Percentiles rank a stretch among this genome's conserved stretches.
These are phyloP conservation scores for Drosophila santomea DNA, from an alignment of 1,140 invertebrate genomes.

Conservation along the genomic window DNA sequence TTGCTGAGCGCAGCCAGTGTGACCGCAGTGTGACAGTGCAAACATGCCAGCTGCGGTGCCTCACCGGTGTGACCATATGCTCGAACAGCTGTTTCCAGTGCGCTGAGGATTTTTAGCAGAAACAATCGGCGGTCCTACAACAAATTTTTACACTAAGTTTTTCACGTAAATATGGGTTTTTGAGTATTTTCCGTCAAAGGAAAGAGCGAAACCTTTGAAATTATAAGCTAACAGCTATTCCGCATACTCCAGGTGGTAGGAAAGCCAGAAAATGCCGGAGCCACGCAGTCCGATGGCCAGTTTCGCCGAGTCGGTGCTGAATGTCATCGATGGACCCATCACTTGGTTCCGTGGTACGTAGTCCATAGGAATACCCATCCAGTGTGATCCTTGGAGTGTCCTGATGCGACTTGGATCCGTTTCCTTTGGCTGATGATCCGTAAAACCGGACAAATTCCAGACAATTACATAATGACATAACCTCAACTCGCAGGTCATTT, in stretches of 20 bases:
- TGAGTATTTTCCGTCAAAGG: neutral
- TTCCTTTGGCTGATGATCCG: too few species aligned
- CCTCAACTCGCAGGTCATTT: conserved; percentile 58
- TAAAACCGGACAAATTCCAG: conserved; percentile 23
- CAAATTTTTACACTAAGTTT: conserved; percentile 19
- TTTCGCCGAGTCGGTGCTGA: conserved; percentile 85
- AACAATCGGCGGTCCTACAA: conserved; percentile 13
- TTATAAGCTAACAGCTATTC: neutral
- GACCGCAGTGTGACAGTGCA: neutral
- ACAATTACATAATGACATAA: conserved; percentile 82
- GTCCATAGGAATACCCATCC: neutral
- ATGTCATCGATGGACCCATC: conserved; percentile 87
- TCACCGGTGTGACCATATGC: neutral
- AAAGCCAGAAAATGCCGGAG: conserved; percentile 75
- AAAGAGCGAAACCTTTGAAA: neutral
- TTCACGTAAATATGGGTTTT: conserved; percentile 25
- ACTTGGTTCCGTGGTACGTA: conserved; percentile 88
- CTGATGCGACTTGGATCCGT: too few species aligned
- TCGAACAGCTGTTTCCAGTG: conserved; percentile 1
- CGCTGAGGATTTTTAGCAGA: conserved; percentile 1
- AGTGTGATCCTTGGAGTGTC: neutral
- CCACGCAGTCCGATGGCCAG: conserved; percentile 85
- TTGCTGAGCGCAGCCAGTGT: conserved; percentile 9
- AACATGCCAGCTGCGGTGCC: neutral
- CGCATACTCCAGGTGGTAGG: conserved; percentile 22